These are phyloP conservation scores for Peromyscus californicus DNA, from an alignment of 2,113 vertebrate species.

Conservation along the genomic window DNA sequence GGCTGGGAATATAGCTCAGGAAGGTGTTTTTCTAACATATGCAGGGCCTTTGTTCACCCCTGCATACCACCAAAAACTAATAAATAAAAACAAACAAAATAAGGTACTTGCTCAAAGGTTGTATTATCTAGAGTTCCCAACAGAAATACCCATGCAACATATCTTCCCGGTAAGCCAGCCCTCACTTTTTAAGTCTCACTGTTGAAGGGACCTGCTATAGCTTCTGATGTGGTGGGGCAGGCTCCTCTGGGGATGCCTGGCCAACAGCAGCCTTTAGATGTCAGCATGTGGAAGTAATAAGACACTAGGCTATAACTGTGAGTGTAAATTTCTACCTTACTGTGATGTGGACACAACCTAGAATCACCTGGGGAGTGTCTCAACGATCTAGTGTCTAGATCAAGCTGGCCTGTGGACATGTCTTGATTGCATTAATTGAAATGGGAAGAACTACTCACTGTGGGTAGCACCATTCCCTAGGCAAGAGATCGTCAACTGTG, in stretches of 20 bases:
- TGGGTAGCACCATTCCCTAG: neutral
- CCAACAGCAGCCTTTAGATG: neutral
- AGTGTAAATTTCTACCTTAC: neutral
- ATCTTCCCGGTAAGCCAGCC: neutral
- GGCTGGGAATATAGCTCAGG: neutral
- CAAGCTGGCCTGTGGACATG: neutral
- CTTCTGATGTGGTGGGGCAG: accelerated
- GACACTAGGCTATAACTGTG: neutral
- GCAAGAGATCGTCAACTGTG: neutral
- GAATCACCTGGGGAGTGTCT: neutral
- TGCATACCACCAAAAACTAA: neutral
- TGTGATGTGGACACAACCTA: neutral
- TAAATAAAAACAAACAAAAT: neutral
- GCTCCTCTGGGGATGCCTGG: neutral
- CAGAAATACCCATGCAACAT: neutral
- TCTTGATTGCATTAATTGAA: neutral
- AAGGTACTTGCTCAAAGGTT: neutral
- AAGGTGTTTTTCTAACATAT: neutral
- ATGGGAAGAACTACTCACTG: neutral
- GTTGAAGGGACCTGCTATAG: neutral
- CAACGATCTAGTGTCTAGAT: neutral
- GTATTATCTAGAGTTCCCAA: neutral
- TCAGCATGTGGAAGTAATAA: neutral
- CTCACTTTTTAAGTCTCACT: neutral
- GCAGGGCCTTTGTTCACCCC: neutral